Evolutionary conservation across 2,113 vertebrate species (phyloP).

Genomic region (Cichladusa arquata): DNA sequence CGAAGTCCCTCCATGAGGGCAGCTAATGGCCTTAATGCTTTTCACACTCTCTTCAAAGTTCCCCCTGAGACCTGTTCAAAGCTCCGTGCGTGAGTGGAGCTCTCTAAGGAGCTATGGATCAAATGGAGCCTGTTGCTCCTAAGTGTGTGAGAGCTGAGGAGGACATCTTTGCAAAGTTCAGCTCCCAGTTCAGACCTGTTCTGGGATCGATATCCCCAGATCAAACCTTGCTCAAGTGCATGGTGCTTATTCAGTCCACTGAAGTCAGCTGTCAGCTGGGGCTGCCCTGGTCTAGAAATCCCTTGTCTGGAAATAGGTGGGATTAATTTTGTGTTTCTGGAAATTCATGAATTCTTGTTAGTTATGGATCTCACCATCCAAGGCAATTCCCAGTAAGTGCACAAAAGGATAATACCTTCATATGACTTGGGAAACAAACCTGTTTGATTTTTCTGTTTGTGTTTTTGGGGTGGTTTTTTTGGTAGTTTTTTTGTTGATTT

Average conservation of each 20-base stretch:
- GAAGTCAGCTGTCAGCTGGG: neutral
- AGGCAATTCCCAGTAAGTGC: neutral
- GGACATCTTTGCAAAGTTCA: neutral
- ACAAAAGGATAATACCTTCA: neutral
- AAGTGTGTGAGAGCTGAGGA: neutral
- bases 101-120: neutral
- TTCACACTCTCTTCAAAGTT: neutral
- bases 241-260: rapidly evolving
- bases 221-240: neutral
- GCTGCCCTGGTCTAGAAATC: neutral
- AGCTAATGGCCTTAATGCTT: neutral
- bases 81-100: rapidly evolving
- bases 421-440: neutral
- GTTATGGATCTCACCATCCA: neutral
- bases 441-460: neutral
- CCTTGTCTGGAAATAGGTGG: neutral
- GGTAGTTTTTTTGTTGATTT: neutral
- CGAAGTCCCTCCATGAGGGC: neutral
- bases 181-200: neutral
- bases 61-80: neutral
- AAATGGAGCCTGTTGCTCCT: neutral
- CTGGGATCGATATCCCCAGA: neutral
- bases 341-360: neutral
- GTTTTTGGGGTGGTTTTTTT: too few species aligned
- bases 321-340: neutral